Conservation (phyloP, 1,140 invertebrate genomes). For the Leptinotarsa lineolata region DNA sequence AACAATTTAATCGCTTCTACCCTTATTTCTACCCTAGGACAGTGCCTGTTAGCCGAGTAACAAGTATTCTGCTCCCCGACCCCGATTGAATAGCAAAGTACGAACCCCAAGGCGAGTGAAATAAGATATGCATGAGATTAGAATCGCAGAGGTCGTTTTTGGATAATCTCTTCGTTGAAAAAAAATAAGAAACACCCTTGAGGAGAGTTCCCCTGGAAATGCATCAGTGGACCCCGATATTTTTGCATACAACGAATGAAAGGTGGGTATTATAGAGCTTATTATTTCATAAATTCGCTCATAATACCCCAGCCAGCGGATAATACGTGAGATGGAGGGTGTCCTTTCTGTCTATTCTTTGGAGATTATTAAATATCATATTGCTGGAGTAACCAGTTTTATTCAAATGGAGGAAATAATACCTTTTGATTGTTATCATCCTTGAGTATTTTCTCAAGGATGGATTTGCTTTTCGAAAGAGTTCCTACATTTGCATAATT, state of each 20-base stretch:
- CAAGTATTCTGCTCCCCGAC: not conserved
- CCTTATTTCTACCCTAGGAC: no score
- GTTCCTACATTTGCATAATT: no score
- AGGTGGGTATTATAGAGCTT: constrained; percentile 25
- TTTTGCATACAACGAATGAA: constrained; percentile 25
- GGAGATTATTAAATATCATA: constrained; percentile 23
- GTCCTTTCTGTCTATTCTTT: constrained; percentile 3
- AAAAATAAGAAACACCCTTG: constrained; percentile 16
- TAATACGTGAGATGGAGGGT: not conserved
- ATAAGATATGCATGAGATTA: constrained; percentile 42
- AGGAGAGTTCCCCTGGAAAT: constrained; percentile 15
- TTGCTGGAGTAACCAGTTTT: constrained; percentile 15
- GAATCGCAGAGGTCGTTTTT: constrained; percentile 17
- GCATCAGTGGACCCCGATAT: constrained; percentile 8
- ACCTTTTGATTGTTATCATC: not conserved
- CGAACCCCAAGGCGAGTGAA: constrained; percentile 27
- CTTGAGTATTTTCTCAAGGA: not conserved
- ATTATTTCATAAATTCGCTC: constrained; percentile 31
- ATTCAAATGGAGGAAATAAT: constrained; percentile 22
- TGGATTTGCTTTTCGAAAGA: no score
- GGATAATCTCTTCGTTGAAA: constrained; percentile 13
- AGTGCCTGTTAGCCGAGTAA: not conserved
- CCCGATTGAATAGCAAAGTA: constrained; percentile 21
- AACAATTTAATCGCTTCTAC: no score
- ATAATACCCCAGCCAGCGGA: constrained; percentile 15